Evolutionary conservation across 1,140 invertebrate genomes (phyloP), one percentile per base, ranked within the genome.

Genomic region (Drosophila parabipectinata): DNA sequence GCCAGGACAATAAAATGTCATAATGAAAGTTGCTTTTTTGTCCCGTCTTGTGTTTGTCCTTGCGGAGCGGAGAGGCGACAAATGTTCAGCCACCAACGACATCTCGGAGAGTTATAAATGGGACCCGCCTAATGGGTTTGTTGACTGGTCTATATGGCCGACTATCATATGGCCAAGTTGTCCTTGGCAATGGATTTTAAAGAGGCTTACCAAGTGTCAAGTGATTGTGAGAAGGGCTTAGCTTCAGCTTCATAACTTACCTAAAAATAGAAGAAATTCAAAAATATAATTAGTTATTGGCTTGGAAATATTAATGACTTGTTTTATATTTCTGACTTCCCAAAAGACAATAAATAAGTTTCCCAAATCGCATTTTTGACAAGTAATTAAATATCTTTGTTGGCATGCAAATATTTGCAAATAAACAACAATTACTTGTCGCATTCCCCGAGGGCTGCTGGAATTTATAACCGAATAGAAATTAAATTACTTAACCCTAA

Each of bases 1-100:
- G 64, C 62, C 74, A 63, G 82, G 61, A 85, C 82, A 85, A 85
- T 85, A 85, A 85, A 85, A 87, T 81, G 83, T 58, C 82, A 82
- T 85, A 85, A 85, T 85, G 82, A 85, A 85, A 85, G 83, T 85
- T 85, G 74, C 44, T 62, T 41, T 66, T 67, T 18, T 37, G 12
- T 34, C 28, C 8, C 21, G 1, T 21, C 21, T 6, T 30, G 28
- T 30, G 28, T 8, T 34, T 34, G 32, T 34, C 32, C 32, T 34
- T 34, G 8, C 32, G 37, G 4, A 18, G 30, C 57, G 21, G 18
- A 32, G 32, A 50, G 41, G 55, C 41, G 37, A 10, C 66, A n/a
- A 58, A 26, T 57, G 28, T 30, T 21, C 50, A 24, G 15, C 47
- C 45, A 54, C 26, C 18, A 54, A 41, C 28, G 57, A 47, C 32